Percentiles rank a stretch among this genome's conserved stretches.
These are phyloP conservation scores for Columba guinea DNA, from an alignment of 2,797 vertebrate genomes.

Conservation along the genomic window DNA sequence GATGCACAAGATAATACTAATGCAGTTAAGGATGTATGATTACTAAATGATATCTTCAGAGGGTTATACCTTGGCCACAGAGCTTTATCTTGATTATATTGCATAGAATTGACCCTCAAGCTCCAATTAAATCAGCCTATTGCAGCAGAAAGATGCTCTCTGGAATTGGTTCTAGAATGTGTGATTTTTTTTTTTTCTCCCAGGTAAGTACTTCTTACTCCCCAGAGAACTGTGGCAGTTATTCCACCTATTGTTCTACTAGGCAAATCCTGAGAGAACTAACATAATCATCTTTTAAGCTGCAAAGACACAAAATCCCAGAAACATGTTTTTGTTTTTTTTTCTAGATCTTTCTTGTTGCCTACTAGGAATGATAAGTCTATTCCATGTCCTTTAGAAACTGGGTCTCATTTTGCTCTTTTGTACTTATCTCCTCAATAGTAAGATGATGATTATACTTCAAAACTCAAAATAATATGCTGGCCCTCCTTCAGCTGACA, in stretches of 20 bases:
- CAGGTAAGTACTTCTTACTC: background rate
- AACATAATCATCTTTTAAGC: background rate
- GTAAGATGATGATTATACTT: background rate
- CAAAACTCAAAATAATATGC: background rate
- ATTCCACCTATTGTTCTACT: background rate
- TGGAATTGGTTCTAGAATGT: background rate
- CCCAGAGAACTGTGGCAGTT: background rate
- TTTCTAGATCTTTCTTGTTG: background rate
- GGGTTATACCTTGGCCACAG: background rate
- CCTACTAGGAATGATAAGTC: background rate
- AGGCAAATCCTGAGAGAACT: background rate
- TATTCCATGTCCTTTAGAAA: background rate
- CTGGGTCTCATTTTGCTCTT: background rate
- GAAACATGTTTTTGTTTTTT: background rate
- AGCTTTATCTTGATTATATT: background rate
- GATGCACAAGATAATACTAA: constrained; percentile 20
- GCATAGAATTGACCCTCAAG: background rate
- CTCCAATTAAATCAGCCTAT: background rate
- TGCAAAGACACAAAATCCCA: background rate
- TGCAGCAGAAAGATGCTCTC: background rate
- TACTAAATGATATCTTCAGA: background rate
- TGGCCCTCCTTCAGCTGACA: background rate
- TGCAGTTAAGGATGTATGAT: background rate
- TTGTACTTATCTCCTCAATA: background rate
- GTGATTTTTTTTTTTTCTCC: too few species aligned